Base-by-base conservation (phyloP, 1,140 invertebrate genomes). In the Drosophila parabipectinata region DNA sequence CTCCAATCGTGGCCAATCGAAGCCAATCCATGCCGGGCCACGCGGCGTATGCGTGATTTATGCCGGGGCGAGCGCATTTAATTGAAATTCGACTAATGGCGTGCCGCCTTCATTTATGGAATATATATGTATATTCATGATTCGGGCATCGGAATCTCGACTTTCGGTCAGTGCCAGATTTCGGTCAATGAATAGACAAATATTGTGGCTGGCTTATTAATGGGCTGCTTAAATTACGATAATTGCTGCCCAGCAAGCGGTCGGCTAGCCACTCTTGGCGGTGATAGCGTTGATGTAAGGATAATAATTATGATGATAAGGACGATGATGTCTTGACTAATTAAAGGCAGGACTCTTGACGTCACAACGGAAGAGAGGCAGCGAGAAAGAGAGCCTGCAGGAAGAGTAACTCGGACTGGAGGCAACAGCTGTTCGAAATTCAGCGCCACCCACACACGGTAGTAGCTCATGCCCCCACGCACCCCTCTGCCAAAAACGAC, bases 141-240 rank as follows among this genome's bases (percentile, higher is more conserved):
- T 67, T 67, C 60, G 58, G 15, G 45, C 61, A 44, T 28, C 28
- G 3, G 28, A 60, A 76, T 76, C 50, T 52, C 34, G 60, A 71
- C 72, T 81, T 77, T 37, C 7, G 54, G 34, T 37, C 34, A 37
- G 10, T 12, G 34, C 34, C 34, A 44, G 61, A 60, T 56, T 75
- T 79, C 44, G 57, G 34, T 41, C 72, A 60, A 72, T 81, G 78
- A 81, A 77, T 77, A 77, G 78, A 77, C 79, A 81, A 81, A 81
- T 81, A 81, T 81, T 81, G 73, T 77, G 78, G 67, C 58, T 81
- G 78, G 60, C 78, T 81, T 81, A 81, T 81, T 81, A 81, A 81
- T 81, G 78, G 68, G 45, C 53, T 66, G 61, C 68, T 72, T 63
- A 58, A 67, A 62, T 61, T 62, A 78, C 56, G 56, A 67, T 78